Evolutionary conservation across 2,888 invertebrate species (phyloP).

Genomic region (Melolontha melolontha): DNA sequence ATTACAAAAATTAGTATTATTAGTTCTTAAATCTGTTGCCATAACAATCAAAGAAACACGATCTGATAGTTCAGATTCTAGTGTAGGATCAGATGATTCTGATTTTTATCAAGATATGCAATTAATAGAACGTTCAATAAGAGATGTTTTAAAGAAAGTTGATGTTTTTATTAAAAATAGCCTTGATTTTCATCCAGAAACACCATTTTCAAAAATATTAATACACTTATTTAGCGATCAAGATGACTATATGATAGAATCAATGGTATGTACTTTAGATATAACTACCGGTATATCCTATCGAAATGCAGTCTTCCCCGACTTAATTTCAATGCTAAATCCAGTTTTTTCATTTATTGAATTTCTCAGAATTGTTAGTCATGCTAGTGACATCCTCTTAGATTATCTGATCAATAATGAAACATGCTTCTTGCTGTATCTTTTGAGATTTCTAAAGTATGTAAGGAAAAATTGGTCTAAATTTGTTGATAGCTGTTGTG

Average conservation of each 20-base stretch:
- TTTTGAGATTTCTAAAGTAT: slow-evolving; percentile 86
- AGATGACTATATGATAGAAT: slow-evolving; percentile 90
- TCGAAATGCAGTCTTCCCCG: slow-evolving; percentile 83
- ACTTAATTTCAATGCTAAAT: slow-evolving; percentile 84
- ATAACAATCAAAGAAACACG: slow-evolving; percentile 91
- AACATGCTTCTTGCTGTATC: slow-evolving; percentile 88
- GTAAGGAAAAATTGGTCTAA: slow-evolving; percentile 86
- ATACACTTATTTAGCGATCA: slow-evolving; percentile 91
- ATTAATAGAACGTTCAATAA: slow-evolving; percentile 85
- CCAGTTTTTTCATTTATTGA: slow-evolving; percentile 89
- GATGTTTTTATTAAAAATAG: slow-evolving; percentile 85
- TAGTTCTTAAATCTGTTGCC: slow-evolving; percentile 89
- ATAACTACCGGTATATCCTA: slow-evolving; percentile 88
- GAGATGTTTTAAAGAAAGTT: slow-evolving; percentile 84
- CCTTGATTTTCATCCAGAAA: slow-evolving; percentile 88
- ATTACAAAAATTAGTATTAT: slow-evolving; percentile 86
- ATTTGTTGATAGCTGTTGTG: slow-evolving; percentile 82
- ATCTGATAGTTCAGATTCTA: slow-evolving; percentile 85
- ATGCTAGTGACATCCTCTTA: slow-evolving; percentile 83
- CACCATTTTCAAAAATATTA: slow-evolving; percentile 88
- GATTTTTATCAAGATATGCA: slow-evolving; percentile 92
- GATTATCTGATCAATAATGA: slow-evolving; percentile 91
- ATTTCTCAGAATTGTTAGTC: slow-evolving; percentile 85
- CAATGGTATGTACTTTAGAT: slow-evolving; percentile 91
- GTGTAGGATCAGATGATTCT: slow-evolving; percentile 85